Percentiles rank a stretch among this genome's conserved stretches.
Conservation (phyloP, 2,113 vertebrate species). For the Macroglossus sobrinus region DNA sequence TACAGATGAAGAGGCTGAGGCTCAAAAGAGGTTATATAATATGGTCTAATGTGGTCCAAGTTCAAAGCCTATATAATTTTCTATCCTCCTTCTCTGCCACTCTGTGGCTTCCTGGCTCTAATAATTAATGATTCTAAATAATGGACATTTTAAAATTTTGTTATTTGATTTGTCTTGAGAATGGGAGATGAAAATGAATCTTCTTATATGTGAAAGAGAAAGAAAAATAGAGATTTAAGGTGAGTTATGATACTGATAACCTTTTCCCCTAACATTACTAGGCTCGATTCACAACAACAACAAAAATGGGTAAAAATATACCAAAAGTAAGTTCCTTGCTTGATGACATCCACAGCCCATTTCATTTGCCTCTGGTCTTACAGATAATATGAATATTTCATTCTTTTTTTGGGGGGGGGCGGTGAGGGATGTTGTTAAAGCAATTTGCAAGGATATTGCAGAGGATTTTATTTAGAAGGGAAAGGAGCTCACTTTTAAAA, state of each 20-base stretch:
- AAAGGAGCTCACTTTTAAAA: conserved; percentile 30
- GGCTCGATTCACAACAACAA: neutral
- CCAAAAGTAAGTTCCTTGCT: neutral
- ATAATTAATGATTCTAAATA: neutral
- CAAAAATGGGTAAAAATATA: conserved; percentile 15
- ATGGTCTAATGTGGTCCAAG: neutral
- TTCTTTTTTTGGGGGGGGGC: neutral
- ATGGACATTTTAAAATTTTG: neutral
- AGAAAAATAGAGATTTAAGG: neutral
- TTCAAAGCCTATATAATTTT: neutral
- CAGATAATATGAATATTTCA: neutral
- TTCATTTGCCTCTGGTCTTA: neutral
- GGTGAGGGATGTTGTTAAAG: neutral
- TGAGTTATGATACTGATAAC: neutral
- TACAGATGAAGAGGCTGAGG: conserved; percentile 10
- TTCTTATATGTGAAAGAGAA: neutral
- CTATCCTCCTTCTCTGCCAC: neutral
- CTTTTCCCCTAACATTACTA: neutral
- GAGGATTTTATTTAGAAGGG: conserved; percentile 27
- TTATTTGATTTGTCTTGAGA: conserved; percentile 26
- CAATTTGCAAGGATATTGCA: neutral
- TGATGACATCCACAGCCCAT: neutral
- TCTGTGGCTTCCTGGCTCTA: neutral
- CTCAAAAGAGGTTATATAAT: neutral
- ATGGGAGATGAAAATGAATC: neutral